Percentiles rank a stretch among this genome's conserved stretches.
Conservation (phyloP, 2,888 invertebrate genomes). For the Ommatoiulus sabulosus region DNA sequence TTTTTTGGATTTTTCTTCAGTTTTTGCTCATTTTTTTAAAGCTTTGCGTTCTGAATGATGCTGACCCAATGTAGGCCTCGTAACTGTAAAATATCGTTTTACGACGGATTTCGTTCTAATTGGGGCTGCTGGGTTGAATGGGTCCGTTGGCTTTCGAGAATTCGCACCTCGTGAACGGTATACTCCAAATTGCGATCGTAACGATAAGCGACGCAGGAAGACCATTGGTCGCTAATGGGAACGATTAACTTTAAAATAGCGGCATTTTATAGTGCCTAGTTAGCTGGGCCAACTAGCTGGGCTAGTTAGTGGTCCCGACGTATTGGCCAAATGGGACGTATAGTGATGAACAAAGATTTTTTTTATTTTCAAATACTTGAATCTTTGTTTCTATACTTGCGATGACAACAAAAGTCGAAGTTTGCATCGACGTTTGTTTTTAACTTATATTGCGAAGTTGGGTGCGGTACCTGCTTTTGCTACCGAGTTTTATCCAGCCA, state of each 20-base stretch:
- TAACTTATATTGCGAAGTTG: no score
- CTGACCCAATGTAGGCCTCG: background rate
- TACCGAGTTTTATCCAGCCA: no score
- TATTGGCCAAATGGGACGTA: background rate
- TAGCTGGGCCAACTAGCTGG: background rate
- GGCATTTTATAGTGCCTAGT: background rate
- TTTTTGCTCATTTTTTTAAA: background rate
- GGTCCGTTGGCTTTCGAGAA: constrained; percentile 27
- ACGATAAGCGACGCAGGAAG: background rate
- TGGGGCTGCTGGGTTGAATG: constrained; percentile 7
- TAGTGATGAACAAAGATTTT: background rate
- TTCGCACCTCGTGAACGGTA: background rate
- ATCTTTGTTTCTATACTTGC: no score
- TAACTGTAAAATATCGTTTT: constrained; percentile 9
- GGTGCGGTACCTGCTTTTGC: no score
- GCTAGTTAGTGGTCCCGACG: background rate
- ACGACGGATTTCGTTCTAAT: constrained; percentile 10
- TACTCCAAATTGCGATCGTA: background rate
- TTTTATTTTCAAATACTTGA: background rate
- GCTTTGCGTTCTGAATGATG: background rate
- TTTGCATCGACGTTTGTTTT: no score
- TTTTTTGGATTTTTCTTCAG: background rate
- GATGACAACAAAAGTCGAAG: no score
- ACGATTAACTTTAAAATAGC: background rate
- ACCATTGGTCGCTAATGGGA: background rate